These are phyloP conservation scores for Chloebia gouldiae DNA, from an alignment of 2,113 vertebrate species.

Conservation along the genomic window DNA sequence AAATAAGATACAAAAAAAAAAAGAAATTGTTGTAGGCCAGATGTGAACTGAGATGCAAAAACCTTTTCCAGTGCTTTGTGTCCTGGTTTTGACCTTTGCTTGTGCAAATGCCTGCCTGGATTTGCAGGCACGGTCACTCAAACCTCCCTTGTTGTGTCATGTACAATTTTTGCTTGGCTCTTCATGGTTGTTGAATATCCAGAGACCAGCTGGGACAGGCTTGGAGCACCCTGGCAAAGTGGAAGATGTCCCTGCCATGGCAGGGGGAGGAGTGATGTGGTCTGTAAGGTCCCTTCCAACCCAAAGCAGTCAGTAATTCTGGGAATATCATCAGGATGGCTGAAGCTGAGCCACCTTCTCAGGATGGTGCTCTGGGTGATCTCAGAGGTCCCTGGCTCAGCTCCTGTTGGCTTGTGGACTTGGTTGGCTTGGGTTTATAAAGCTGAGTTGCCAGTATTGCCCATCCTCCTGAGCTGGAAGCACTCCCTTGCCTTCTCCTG, in stretches of 20 bases:
- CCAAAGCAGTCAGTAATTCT: not conserved
- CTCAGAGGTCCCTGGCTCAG: not conserved
- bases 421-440: not conserved
- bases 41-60: not conserved
- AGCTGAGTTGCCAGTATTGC: not conserved
- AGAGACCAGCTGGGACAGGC: fast-evolving
- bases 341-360: not conserved
- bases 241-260: not conserved
- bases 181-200: fast-evolving
- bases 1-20: constrained; percentile 34
- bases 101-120: not conserved
- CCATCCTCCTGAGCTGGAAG: not conserved
- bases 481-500: not conserved
- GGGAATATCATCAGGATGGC: fast-evolving
- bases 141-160: fast-evolving
- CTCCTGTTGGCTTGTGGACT: not conserved
- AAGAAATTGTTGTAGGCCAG: not conserved
- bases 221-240: not conserved
- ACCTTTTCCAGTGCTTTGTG: not conserved
- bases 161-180: fast-evolving
- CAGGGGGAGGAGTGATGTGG: not conserved
- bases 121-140: not conserved
- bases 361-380: not conserved
- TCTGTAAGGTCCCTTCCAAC: not conserved
- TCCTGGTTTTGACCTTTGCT: constrained; percentile 1